Conservation (phyloP, 2,113 vertebrate species). For the Emydocephalus ijimae region DNA sequence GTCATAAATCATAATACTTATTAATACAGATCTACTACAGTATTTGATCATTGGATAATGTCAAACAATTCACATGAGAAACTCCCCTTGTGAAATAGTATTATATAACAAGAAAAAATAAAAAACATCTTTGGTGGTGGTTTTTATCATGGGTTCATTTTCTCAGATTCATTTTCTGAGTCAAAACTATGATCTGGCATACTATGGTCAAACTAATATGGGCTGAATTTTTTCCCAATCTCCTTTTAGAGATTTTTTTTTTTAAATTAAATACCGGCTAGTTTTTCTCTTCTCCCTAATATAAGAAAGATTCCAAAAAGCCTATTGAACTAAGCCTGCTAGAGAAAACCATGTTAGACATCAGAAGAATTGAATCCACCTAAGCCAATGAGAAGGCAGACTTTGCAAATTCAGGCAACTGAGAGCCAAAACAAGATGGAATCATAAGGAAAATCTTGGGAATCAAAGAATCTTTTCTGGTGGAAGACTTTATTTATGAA, state of each 20-base stretch:
- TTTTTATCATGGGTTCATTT: background rate
- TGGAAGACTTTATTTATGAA: background rate
- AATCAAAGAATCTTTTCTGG: background rate
- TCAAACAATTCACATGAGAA: background rate
- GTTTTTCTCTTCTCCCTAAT: background rate
- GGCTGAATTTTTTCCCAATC: background rate
- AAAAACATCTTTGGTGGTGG: background rate
- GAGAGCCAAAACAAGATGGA: background rate
- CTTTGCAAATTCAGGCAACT: background rate
- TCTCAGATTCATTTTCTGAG: background rate
- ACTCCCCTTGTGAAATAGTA: background rate
- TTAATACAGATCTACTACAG: background rate
- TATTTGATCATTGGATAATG: background rate
- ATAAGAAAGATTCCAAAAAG: background rate
- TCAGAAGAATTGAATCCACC: background rate
- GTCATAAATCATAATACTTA: background rate
- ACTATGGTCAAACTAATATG: background rate
- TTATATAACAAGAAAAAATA: background rate
- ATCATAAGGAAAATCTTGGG: background rate
- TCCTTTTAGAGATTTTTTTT: background rate
- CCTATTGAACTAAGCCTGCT: background rate
- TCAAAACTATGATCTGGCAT: background rate
- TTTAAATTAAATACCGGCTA: background rate
- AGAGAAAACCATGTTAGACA: background rate
- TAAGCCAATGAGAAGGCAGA: background rate